phyloP scores from a whole-genome alignment of 2,797 vertebrate species.

The Oryzias dopingdopingensis region DNA sequence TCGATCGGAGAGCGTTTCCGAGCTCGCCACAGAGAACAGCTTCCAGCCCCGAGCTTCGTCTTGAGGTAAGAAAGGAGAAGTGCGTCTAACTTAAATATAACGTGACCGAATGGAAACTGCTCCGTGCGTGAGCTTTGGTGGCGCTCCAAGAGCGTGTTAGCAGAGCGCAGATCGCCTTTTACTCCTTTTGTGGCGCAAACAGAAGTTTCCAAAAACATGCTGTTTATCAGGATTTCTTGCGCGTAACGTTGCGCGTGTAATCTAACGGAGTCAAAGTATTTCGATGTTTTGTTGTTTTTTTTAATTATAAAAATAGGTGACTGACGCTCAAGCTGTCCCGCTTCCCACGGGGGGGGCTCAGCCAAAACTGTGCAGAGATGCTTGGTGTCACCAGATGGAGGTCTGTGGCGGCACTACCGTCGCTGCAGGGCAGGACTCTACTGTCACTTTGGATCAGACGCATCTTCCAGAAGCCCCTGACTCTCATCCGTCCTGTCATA shows the following conservation, averaged over 20 bases:
- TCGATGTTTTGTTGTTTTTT: too few relatives aligned
- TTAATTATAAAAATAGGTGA: not conserved
- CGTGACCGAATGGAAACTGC: too few relatives aligned
- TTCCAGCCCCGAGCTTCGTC: slow-evolving; percentile 45
- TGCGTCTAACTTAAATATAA: slow-evolving; percentile 30
- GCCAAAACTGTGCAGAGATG: slow-evolving; percentile 44
- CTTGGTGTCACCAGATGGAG: slow-evolving; percentile 69
- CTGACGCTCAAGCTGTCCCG: slow-evolving; percentile 61
- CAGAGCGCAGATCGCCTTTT: too few relatives aligned
- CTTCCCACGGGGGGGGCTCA: slow-evolving; percentile 69
- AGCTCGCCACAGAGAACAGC: slow-evolving; percentile 29
- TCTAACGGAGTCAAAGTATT: too few relatives aligned
- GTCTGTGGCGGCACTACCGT: slow-evolving; percentile 54
- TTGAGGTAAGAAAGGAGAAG: slow-evolving; percentile 64
- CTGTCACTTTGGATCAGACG: slow-evolving; percentile 64
- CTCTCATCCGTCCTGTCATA: slow-evolving; percentile 27
- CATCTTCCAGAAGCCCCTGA: slow-evolving; percentile 44
- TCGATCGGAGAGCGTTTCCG: slow-evolving; percentile 24
- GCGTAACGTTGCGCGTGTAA: too few relatives aligned
- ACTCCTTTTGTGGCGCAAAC: too few relatives aligned
- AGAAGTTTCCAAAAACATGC: too few relatives aligned
- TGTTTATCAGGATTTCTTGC: too few relatives aligned
- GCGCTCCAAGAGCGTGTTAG: too few relatives aligned
- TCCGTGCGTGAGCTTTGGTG: too few relatives aligned
- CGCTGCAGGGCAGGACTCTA: slow-evolving; percentile 67